Percentiles rank a stretch among this genome's conserved stretches.
phyloP scores from a whole-genome alignment of 2,113 vertebrate species.

The Callipepla squamata region DNA sequence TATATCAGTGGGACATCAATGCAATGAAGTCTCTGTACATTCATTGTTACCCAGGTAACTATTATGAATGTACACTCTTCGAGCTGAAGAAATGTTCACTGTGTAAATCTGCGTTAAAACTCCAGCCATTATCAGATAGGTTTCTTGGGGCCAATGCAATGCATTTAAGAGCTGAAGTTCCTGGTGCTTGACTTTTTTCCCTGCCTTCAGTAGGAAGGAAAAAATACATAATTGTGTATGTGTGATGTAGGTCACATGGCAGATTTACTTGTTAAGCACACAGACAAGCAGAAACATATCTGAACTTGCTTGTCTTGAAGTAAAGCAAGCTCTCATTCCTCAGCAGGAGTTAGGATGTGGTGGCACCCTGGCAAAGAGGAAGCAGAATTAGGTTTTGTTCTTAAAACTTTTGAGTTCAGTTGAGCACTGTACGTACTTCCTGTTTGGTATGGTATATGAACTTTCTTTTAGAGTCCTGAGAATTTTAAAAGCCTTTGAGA shows the following conservation, averaged over 20 bases:
- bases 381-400: background rate
- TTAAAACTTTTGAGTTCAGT: background rate
- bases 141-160: constrained; percentile 20
- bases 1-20: background rate
- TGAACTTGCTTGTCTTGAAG: constrained; percentile 15
- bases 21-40: background rate
- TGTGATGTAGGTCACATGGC: background rate
- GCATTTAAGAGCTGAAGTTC: constrained; percentile 34
- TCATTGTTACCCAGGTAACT: background rate
- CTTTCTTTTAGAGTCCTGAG: background rate
- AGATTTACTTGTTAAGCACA: background rate
- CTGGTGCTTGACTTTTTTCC: constrained; percentile 30
- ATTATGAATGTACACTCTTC: background rate
- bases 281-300: constrained; percentile 13
- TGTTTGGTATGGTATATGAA: background rate
- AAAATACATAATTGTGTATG: background rate
- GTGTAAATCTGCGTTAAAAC: constrained; percentile 15
- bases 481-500: background rate
- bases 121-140: background rate
- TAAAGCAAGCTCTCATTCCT: background rate
- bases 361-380: background rate
- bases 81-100: background rate
- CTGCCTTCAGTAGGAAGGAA: background rate
- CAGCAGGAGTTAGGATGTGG: background rate
- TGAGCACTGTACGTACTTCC: background rate